Base-by-base conservation (phyloP, 2,113 vertebrate genomes). In the Mellivora capensis region DNA sequence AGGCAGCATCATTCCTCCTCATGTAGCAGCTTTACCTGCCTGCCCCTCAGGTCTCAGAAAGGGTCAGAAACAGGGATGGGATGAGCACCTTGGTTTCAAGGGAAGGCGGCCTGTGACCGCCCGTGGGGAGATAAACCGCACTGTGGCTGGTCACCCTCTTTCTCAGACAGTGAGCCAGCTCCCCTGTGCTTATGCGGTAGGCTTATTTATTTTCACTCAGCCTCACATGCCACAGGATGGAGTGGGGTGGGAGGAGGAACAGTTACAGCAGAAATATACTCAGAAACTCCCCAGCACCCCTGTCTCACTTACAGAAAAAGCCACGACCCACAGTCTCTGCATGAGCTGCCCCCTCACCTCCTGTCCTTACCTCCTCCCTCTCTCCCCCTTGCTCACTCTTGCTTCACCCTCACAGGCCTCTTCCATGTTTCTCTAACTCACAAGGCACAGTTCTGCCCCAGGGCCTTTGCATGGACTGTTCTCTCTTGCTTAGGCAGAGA, bases 141-240 rank as follows among this genome's bases (percentile, higher is more conserved):
- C 42, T 59, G 87, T 93, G 74, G 93, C 47, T 76, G 27, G 61
- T 64, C 84, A 27, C 77, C 13, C 77, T 39, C 62, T n/a, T 9
- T 79, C 49, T 72, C 90, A 88, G 21, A 69, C 37, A 54, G 11
- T 21, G 37, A 93, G 49, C n/a, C 82, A 47, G 42, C 42, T 49
- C 90, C 44, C 86, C n/a, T 27, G 34, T 1, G 11, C 74, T 12
- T 72, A 15, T 76, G 62, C 44, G 69, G 31, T 83, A 72, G 5
- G 47, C 83, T 88, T 59, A 71, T 91, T 94, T 83, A 77, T 94
- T 94, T 96, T 90, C 80, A 39, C 52, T 47, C 91, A 79, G 47
- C 67, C 74, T 87, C 93, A 90, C 61, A 77, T 23, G 80, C 85
- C 96, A 95, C 88, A 93, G 90, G 91, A 95, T 85, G 44, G 44